A percentile compares a stretch with the other conserved stretches of the same genome.
Conservation (phyloP, 2,888 invertebrate species). For the Chamaedrilus cognettii region DNA sequence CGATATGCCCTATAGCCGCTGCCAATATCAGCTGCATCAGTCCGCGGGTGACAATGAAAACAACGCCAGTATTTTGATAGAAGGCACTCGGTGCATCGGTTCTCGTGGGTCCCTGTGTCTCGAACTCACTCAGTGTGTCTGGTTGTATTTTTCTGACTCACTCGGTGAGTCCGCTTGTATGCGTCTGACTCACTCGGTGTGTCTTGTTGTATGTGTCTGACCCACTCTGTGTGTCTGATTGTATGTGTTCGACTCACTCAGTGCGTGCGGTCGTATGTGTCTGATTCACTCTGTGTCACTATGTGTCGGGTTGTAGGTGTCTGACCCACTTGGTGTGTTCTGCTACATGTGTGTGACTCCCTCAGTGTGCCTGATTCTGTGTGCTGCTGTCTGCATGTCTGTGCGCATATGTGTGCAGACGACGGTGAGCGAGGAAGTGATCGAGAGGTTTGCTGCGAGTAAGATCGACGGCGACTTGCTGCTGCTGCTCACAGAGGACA, state of each 20-base stretch:
- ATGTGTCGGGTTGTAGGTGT: slow-evolving; percentile 3
- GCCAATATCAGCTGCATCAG: too few relatives aligned
- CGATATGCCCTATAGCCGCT: too few relatives aligned
- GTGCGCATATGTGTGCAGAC: slow-evolving; percentile 20
- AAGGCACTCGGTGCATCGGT: too few relatives aligned
- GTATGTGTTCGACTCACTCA: slow-evolving; percentile 13
- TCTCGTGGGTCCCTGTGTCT: too few relatives aligned
- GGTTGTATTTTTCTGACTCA: too few relatives aligned
- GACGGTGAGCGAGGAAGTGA: slow-evolving; percentile 19
- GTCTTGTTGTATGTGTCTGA: slow-evolving; percentile 17
- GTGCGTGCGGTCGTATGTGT: slow-evolving; percentile 15
- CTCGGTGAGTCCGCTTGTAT: too few relatives aligned
- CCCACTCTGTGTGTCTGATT: slow-evolving; percentile 21
- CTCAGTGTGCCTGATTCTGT: neutral
- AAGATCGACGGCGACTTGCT: slow-evolving; percentile 96
- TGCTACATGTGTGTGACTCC: slow-evolving; percentile 2
- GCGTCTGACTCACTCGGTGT: too few relatives aligned
- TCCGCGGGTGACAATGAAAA: too few relatives aligned
- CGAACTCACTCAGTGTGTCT: too few relatives aligned
- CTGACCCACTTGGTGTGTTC: neutral
- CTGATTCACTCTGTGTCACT: neutral
- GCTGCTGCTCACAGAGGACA: slow-evolving; percentile 87
- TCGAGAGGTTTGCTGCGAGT: slow-evolving; percentile 80
- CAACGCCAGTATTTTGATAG: too few relatives aligned
- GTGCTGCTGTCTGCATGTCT: neutral